Evolutionary conservation across 2,113 vertebrate species (phyloP).

Genomic region (Stegostoma tigrinum): DNA sequence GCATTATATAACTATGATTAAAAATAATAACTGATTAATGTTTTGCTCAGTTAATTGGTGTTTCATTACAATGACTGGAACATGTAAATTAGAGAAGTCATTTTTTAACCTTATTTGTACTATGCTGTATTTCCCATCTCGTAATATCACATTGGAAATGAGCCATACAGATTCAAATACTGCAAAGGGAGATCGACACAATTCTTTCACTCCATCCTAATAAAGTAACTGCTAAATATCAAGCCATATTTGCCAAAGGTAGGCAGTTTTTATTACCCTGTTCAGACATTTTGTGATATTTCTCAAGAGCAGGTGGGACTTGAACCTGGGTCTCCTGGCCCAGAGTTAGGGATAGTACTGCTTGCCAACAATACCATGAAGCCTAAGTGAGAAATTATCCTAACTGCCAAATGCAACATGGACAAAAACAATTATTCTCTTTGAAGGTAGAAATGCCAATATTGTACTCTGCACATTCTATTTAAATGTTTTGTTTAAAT

Average conservation of each 20-base stretch:
- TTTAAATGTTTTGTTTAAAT: not conserved
- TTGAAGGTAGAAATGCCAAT: not conserved
- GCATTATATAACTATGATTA: not conserved
- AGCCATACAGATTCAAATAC: not conserved
- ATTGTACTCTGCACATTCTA: not conserved
- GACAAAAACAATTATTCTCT: not conserved
- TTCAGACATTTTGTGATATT: no score
- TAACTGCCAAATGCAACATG: not conserved
- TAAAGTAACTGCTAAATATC: not conserved
- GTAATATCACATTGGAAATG: not conserved
- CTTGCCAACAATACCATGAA: not conserved
- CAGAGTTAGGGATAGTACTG: no score
- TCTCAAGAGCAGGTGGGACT: no score
- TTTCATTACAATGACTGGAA: not conserved
- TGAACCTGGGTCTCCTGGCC: no score
- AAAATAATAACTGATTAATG: constrained; percentile 22
- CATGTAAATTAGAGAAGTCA: not conserved
- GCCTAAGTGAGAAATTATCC: not conserved
- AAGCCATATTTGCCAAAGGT: not conserved
- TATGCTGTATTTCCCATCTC: not conserved
- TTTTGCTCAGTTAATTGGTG: constrained; percentile 4
- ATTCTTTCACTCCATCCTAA: not conserved
- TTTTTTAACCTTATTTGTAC: not conserved
- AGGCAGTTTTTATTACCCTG: no score
- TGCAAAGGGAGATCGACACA: not conserved